These are phyloP conservation scores for Rhagonycha fulva DNA, from an alignment of 2,888 invertebrate species.

Conservation along the genomic window DNA sequence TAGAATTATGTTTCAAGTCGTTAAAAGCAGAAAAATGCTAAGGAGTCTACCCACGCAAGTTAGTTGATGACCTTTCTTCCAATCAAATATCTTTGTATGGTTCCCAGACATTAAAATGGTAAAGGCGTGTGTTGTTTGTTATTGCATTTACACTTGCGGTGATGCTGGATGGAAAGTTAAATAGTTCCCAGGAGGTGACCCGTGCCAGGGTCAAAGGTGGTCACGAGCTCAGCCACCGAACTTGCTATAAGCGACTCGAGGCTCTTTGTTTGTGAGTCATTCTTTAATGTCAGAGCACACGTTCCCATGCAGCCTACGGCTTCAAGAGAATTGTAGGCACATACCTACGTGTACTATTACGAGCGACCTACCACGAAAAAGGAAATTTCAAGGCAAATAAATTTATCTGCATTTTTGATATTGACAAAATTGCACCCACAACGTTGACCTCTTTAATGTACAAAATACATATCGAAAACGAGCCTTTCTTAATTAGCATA, in stretches of 20 bases:
- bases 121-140: slow-evolving; percentile 24
- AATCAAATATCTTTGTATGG: not conserved
- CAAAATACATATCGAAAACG: not conserved
- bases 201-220: slow-evolving; percentile 48
- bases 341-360: slow-evolving; percentile 24
- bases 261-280: slow-evolving; percentile 22
- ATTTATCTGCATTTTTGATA: not conserved
- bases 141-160: slow-evolving; percentile 26
- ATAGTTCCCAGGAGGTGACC: slow-evolving; percentile 44
- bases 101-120: slow-evolving; percentile 8
- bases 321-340: slow-evolving; percentile 16
- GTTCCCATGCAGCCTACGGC: slow-evolving; percentile 26
- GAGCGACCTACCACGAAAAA: slow-evolving; percentile 22
- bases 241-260: slow-evolving; percentile 23
- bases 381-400: slow-evolving; percentile 2
- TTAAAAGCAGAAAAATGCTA: not conserved
- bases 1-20: not conserved
- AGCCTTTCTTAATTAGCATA: not conserved
- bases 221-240: slow-evolving; percentile 42
- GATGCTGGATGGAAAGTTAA: slow-evolving; percentile 25
- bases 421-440: not conserved
- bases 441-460: not conserved
- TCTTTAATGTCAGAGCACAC: slow-evolving; percentile 27
- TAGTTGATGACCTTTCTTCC: not conserved
- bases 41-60: not conserved